Conservation (phyloP, 2,797 vertebrate genomes). For the Miichthys miiuy region DNA sequence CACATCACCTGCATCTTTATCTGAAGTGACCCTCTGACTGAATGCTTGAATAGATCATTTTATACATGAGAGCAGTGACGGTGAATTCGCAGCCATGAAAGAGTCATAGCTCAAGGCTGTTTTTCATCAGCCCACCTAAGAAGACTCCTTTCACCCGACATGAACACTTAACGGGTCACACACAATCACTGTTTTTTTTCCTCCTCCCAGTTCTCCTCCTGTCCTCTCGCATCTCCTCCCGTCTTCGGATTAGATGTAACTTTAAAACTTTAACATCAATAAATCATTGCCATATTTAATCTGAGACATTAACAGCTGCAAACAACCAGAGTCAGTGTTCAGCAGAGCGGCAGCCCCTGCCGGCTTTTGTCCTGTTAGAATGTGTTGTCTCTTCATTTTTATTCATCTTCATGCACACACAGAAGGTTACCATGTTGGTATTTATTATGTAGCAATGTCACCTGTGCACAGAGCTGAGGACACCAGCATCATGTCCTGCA, state of each 20-base stretch:
- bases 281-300: conserved; percentile 38
- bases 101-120: conserved; percentile 49
- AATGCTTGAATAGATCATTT: conserved; percentile 58
- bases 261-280: conserved; percentile 51
- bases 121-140: conserved; percentile 39
- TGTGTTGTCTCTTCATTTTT: conserved; percentile 5
- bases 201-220: conserved; percentile 14
- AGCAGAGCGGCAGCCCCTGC: conserved; percentile 3
- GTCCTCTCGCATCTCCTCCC: conserved; percentile 14
- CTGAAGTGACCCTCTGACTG: conserved; percentile 36
- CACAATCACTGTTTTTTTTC: conserved; percentile 7
- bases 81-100: conserved; percentile 41
- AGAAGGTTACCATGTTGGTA: background rate
- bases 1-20: conserved; percentile 25
- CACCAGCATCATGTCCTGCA: background rate
- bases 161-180: conserved; percentile 35
- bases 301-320: conserved; percentile 29
- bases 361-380: conserved; percentile 18
- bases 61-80: conserved; percentile 36
- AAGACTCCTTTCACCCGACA: conserved; percentile 41
- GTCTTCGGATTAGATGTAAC: conserved; percentile 26
- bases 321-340: conserved; percentile 22
- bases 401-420: background rate
- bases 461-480: background rate
- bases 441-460: background rate